A percentile compares a stretch with the other conserved stretches of the same genome.
phyloP scores from a whole-genome alignment of 2,888 invertebrate genomes.

The Euphydryas editha region DNA sequence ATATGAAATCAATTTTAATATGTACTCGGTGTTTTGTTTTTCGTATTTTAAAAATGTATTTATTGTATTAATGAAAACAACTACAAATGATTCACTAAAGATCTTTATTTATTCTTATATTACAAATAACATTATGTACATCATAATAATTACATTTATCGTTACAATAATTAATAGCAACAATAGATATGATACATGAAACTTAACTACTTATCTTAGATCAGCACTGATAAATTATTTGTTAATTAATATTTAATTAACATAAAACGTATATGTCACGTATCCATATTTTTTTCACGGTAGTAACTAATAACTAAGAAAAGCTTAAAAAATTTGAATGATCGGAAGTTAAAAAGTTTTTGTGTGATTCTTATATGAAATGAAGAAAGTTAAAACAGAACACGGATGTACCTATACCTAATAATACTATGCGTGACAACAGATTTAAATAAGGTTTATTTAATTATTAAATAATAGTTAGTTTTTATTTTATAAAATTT shows the following conservation, averaged over 20 bases:
- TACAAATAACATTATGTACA: conserved; percentile 82
- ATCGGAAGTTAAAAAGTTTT: not conserved
- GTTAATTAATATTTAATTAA: conserved; percentile 31
- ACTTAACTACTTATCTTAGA: conserved; percentile 34
- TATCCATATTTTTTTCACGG: conserved; percentile 10
- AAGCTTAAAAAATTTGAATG: not conserved
- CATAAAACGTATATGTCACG: conserved; percentile 37
- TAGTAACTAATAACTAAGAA: conserved; percentile 1
- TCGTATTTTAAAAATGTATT: not conserved
- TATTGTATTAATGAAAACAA: conserved; percentile 33
- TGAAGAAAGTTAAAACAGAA: conserved; percentile 4
- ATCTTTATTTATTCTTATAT: conserved; percentile 77
- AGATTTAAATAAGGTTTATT: conserved; percentile 17
- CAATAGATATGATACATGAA: conserved; percentile 42
- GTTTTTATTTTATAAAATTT: too few relatives aligned
- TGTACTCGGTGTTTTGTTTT: too few relatives aligned
- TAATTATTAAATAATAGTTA: conserved; percentile 12
- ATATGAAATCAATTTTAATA: too few relatives aligned
- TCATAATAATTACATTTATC: conserved; percentile 61
- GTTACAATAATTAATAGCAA: conserved; percentile 60
- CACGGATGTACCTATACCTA: conserved; percentile 28
- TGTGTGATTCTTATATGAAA: not conserved
- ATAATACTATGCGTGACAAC: conserved; percentile 41
- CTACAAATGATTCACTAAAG: conserved; percentile 71
- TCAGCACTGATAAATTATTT: conserved; percentile 36